Conservation (phyloP, 2,113 vertebrate species). For the Sander lucioperca region DNA sequence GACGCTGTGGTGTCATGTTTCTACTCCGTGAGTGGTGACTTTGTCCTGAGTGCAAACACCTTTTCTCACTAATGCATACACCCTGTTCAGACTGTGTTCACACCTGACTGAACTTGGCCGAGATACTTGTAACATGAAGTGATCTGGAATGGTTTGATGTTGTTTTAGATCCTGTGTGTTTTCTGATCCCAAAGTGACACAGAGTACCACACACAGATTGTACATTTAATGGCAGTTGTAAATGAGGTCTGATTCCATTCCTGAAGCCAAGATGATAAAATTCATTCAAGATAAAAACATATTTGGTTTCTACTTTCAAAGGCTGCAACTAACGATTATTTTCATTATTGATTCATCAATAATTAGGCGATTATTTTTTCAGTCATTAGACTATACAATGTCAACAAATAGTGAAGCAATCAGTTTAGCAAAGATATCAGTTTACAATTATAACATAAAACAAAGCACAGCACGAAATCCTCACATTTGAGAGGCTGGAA, state of each 20-base stretch:
- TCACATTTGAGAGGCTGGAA: neutral
- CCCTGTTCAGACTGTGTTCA: neutral
- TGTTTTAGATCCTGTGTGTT: neutral
- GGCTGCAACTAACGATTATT: neutral
- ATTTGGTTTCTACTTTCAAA: neutral
- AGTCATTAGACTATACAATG: neutral
- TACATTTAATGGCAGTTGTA: neutral
- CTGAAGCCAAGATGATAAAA: neutral
- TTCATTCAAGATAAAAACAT: neutral
- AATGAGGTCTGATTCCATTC: neutral
- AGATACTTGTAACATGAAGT: neutral
- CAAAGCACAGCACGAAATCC: neutral
- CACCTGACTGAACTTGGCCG: constrained; percentile 5
- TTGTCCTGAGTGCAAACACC: constrained; percentile 21
- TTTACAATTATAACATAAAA: neutral
- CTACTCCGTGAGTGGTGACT: neutral
- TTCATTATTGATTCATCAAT: neutral
- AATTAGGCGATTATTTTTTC: neutral
- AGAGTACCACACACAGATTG: neutral
- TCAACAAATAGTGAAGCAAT: neutral
- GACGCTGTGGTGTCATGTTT: constrained; percentile 5
- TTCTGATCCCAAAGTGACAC: neutral
- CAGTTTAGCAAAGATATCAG: neutral
- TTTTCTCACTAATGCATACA: neutral
- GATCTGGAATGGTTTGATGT: neutral